These are phyloP conservation scores for Pseudococcus jackbeardsleyi DNA, from an alignment of 2,888 invertebrate genomes.

Conservation along the genomic window DNA sequence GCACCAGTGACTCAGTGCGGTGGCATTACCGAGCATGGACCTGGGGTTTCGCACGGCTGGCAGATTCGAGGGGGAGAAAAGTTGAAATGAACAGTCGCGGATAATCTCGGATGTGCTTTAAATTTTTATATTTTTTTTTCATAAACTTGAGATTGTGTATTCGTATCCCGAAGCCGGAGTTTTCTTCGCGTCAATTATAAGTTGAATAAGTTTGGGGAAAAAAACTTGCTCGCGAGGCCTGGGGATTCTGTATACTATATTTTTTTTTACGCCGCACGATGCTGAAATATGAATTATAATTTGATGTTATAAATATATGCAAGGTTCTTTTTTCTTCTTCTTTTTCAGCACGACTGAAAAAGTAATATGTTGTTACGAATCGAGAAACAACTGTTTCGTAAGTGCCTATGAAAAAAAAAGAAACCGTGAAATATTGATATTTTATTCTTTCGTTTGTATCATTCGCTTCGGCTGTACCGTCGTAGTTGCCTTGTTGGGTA, in stretches of 20 bases:
- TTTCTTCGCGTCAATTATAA: conserved; percentile 45
- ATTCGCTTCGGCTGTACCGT: not conserved
- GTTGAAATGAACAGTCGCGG: conserved; percentile 28
- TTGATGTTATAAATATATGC: conserved; percentile 27
- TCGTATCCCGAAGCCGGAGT: conserved; percentile 40
- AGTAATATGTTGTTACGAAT: not conserved
- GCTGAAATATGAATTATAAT: conserved; percentile 13
- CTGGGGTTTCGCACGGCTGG: not conserved
- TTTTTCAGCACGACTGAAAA: not conserved
- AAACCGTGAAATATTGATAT: not conserved
- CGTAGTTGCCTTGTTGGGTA: not conserved
- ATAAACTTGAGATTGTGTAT: conserved; percentile 1
- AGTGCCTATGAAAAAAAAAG: not conserved
- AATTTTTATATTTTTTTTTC: conserved; percentile 35
- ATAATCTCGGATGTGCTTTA: conserved; percentile 33
- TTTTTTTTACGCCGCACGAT: not conserved
- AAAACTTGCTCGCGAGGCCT: conserved; percentile 5
- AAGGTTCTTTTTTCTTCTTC: not conserved
- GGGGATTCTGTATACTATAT: conserved; percentile 1
- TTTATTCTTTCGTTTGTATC: not conserved
- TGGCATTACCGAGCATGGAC: not conserved
- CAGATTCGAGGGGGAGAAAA: not conserved
- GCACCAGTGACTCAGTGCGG: not conserved
- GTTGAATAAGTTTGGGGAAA: conserved; percentile 30
- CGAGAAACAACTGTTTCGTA: not conserved